Evolutionary conservation across 1,140 invertebrate genomes (phyloP), one percentile per base, ranked within the genome.

Genomic region (Manduca sexta): DNA sequence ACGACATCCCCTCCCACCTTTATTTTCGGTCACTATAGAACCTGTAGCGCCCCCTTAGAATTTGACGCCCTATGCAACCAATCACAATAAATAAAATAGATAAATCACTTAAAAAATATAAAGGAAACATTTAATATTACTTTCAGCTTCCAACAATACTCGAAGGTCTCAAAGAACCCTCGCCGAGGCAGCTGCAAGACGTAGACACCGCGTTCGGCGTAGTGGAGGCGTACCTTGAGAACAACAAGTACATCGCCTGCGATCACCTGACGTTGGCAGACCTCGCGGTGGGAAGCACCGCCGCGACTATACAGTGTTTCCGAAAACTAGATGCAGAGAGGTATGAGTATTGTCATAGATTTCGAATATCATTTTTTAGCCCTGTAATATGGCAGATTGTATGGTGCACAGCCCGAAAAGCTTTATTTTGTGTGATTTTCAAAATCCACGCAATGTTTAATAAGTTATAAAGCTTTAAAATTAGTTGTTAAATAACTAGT

Each of bases 61-160:
- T 6, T 3, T 40, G 5, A 30, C 11, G 6, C 13, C 16, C n/a
- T 40, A 8, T 10, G 14, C 7, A 18, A 17, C 0, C 21, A 26
- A 5, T 26, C 4, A 26, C 21, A 26, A 26, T 26, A 8, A 26
- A 26, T 8, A 8, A 8, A 26, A 26, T 26, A 46, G 49, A 50
- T 54, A 42, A 21, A 2, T 42, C 3, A 10, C 18, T 35, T 35
- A 29, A 13, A 1, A 13, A n/a, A 29, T n/a, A n/a, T 29, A 26
- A 42, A 13, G 4, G 6, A 11, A 21, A 17, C 17, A 33, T 3
- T 21, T 15, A 41, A 34, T 56, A 46, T 4, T 48, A 35, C 13
- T 64, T 56, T 12, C 44, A 74, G 71, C 12, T 66, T 8, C 58
- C 62, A 42, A 48, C 59, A 8, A 8, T 72, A 30, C 37, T 58